A percentile compares a stretch with the other conserved stretches of the same genome.
phyloP scores from a whole-genome alignment of 2,113 vertebrate genomes.

The Amphilophus citrinellus region DNA sequence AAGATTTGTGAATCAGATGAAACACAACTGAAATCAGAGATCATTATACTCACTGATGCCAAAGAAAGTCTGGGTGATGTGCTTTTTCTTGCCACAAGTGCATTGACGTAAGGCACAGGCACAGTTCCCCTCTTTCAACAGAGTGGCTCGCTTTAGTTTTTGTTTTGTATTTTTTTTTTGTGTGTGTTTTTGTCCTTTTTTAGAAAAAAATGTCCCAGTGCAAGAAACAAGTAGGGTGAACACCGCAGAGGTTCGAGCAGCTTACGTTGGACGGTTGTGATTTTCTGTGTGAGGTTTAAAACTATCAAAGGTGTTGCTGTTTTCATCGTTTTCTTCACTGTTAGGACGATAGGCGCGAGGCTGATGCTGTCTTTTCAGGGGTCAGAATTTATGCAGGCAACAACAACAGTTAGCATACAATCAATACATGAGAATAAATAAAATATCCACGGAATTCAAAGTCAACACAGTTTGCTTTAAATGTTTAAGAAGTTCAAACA shows the following conservation, averaged over 20 bases:
- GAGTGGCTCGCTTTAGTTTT: conserved; percentile 86
- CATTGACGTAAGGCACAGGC: conserved; percentile 99
- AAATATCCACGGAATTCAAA: background rate
- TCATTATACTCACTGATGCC: conserved; percentile 39
- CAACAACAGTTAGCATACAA: background rate
- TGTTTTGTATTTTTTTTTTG: conserved; percentile 31
- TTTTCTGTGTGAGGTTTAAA: background rate
- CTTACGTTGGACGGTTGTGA: conserved; percentile 1
- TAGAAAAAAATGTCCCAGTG: conserved; percentile 83
- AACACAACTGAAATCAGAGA: conserved; percentile 39
- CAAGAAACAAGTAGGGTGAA: conserved; percentile 88
- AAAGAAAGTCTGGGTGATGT: conserved; percentile 86
- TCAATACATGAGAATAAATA: conserved; percentile 10
- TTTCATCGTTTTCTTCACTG: background rate
- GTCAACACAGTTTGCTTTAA: background rate
- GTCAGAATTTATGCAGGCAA: conserved; percentile 2
- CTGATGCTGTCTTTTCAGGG: background rate
- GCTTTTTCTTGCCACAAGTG: conserved; percentile 98
- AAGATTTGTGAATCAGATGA: background rate
- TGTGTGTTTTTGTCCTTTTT: conserved; percentile 1
- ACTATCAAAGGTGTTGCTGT: background rate
- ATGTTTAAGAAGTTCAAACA: background rate
- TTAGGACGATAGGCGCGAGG: background rate
- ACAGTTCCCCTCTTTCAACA: conserved; percentile 93
- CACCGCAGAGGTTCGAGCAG: conserved; percentile 63